phyloP scores from a whole-genome alignment of 2,888 invertebrate species.

The Conus canariensis region DNA sequence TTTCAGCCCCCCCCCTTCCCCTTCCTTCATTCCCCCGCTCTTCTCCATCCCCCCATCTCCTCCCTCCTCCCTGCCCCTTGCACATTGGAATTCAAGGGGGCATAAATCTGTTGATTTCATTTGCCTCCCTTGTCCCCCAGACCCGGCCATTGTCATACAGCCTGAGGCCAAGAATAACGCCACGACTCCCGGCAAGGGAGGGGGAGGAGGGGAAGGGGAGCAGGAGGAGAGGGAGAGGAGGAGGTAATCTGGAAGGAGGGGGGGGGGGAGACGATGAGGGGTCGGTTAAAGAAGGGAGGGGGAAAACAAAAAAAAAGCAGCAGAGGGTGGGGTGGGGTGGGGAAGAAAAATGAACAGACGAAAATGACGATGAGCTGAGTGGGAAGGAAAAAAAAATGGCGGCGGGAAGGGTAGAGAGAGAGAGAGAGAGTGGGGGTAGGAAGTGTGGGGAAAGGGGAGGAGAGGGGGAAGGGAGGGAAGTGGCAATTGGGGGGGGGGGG shows the following conservation, averaged over 20 bases:
- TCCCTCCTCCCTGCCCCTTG: neutral
- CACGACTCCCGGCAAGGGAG: neutral
- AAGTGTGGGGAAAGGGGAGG: neutral
- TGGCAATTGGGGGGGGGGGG: too few relatives aligned
- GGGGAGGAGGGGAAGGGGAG: neutral
- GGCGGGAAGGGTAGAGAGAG: neutral
- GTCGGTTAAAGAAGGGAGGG: neutral
- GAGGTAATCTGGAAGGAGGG: neutral
- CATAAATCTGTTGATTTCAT: slow-evolving; percentile 30
- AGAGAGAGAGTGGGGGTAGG: neutral
- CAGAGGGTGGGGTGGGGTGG: too few relatives aligned
- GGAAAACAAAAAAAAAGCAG: too few relatives aligned
- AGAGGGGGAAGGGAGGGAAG: too few relatives aligned
- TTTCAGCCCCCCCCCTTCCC: too few relatives aligned
- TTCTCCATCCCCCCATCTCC: neutral
- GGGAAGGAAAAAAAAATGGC: neutral
- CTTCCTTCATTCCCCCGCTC: too few relatives aligned
- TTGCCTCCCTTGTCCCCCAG: slow-evolving; percentile 1
- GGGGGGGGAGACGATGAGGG: neutral
- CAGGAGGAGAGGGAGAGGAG: neutral
- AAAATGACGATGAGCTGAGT: neutral
- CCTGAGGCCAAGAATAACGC: slow-evolving; percentile 2
- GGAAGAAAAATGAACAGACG: too few relatives aligned
- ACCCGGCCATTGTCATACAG: slow-evolving; percentile 25
- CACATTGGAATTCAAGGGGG: slow-evolving; percentile 26